A percentile compares a stretch with the other conserved stretches of the same genome.
Evolutionary conservation across 2,797 vertebrate species (phyloP).

Genomic region (Rhodeus uyekii): DNA sequence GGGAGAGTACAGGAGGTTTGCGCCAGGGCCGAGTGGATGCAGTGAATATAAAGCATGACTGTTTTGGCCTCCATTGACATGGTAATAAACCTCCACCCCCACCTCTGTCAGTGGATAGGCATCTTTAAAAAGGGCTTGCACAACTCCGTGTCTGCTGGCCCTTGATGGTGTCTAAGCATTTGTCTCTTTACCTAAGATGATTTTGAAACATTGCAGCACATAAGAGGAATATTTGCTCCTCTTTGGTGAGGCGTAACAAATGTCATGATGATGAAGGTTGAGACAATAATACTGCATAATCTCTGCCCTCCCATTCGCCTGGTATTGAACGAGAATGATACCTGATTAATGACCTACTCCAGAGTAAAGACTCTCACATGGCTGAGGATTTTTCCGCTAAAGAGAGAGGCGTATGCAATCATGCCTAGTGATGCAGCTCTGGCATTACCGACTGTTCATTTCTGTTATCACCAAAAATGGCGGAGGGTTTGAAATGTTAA

Average conservation of each 20-base stretch:
- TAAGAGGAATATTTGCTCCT: slow-evolving; percentile 54
- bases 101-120: not conserved
- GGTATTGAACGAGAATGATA: slow-evolving; percentile 60
- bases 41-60: slow-evolving; percentile 54
- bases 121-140: slow-evolving; percentile 18
- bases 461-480: slow-evolving; percentile 6
- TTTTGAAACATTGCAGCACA: slow-evolving; percentile 62
- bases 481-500: not conserved
- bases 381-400: slow-evolving; percentile 1
- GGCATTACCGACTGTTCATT: not conserved
- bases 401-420: not conserved
- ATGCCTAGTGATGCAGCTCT: slow-evolving; percentile 4
- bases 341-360: slow-evolving; percentile 64
- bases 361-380: slow-evolving; percentile 35
- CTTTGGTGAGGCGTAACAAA: slow-evolving; percentile 62
- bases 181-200: slow-evolving; percentile 72
- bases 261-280: slow-evolving; percentile 71
- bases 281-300: slow-evolving; percentile 67
- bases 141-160: slow-evolving; percentile 39
- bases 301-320: slow-evolving; percentile 56
- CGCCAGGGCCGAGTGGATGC: slow-evolving; percentile 10
- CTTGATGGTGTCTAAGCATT: slow-evolving; percentile 55
- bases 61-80: slow-evolving; percentile 59
- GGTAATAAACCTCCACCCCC: slow-evolving; percentile 38
- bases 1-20: slow-evolving; percentile 33